Percentiles rank a stretch among this genome's conserved stretches.
These are phyloP conservation scores for Vanessa tameamea DNA, from an alignment of 1,140 invertebrate species.

Conservation along the genomic window DNA sequence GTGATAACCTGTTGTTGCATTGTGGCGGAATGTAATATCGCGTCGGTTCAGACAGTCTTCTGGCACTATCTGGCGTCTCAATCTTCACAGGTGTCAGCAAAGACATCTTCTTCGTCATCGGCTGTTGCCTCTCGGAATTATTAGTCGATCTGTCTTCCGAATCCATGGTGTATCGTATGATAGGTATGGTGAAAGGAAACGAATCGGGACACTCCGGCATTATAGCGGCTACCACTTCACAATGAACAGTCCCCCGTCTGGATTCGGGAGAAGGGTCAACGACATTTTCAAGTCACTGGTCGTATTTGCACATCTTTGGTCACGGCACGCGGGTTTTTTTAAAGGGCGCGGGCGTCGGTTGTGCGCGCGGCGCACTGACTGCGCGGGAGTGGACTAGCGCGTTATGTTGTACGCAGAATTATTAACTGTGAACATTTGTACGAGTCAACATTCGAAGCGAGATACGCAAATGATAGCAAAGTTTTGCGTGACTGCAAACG, in stretches of 20 bases:
- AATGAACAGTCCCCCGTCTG: constrained; percentile 46
- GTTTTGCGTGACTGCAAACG: background rate
- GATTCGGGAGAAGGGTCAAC: constrained; percentile 49
- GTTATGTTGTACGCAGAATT: constrained; percentile 20
- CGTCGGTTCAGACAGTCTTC: constrained; percentile 66
- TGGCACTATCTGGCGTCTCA: constrained; percentile 66
- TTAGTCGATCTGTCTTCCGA: constrained; percentile 52
- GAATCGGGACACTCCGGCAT: constrained; percentile 77
- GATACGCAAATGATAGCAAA: constrained; percentile 35
- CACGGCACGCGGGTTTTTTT: constrained; percentile 24
- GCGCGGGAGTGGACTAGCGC: constrained; percentile 33
- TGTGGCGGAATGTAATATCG: constrained; percentile 73
- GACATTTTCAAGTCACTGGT: constrained; percentile 51
- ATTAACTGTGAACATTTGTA: constrained; percentile 28
- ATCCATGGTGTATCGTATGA: constrained; percentile 76
- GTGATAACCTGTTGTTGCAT: constrained; percentile 72
- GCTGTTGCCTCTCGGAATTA: constrained; percentile 54
- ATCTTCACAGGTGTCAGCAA: constrained; percentile 71
- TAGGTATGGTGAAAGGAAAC: constrained; percentile 70
- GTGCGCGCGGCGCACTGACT: constrained; percentile 42
- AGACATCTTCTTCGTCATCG: constrained; percentile 69
- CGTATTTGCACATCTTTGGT: constrained; percentile 40
- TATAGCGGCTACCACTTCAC: constrained; percentile 57
- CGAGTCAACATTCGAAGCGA: constrained; percentile 24
- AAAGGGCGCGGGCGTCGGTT: constrained; percentile 49